Evolutionary conservation across 2,113 vertebrate genomes (phyloP), one percentile per base, ranked within the genome.

Genomic region (Lophotis ruficrista): DNA sequence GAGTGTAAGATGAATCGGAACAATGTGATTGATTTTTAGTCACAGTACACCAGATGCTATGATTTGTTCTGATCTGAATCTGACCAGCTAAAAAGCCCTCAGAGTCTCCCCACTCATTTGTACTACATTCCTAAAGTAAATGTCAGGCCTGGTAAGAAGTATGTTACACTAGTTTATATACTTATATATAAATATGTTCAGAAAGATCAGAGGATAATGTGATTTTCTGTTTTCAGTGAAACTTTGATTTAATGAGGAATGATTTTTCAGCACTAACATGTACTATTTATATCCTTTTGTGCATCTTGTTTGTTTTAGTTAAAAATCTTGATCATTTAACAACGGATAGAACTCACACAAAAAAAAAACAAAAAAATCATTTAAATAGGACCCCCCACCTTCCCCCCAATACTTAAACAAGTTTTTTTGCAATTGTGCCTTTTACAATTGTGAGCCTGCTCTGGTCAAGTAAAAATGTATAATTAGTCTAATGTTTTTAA

Each of bases 31-130:
- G 93, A 96, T 65, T 91, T 78, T 96, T 91, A 96, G 94, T 95
- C 96, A 95, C 93, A 88, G 86, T 50, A 78, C 58, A 86, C 38
- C 92, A 96, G 94, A 93, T 96, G 95, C 90, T 97, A 83, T 38
- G 84, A 97, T 90, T 84, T 94, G 85, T 72, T 92, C 96, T 82
- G 75, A 95, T 97, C 87, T 93, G 88, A 97, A 79, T 77, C 56
- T 70, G 94, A 96, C 94, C 88, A 8, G 16, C 8, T 82, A 81
- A 94, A 94, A 96, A 93, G 69, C 79, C 68, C 51, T 82, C 50
- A 64, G 68, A 57, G 16, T 85, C 71, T 92, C 81, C 72, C 48
- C 56, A 66, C 48, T 90, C 71, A 54, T 76, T 96, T 96, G 81
- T 85, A 81, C 81, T 60, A 58, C 31, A 50, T 73, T 97, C 75